phyloP scores from a whole-genome alignment of 1,140 invertebrate genomes.

The Antheraea mylitta region DNA sequence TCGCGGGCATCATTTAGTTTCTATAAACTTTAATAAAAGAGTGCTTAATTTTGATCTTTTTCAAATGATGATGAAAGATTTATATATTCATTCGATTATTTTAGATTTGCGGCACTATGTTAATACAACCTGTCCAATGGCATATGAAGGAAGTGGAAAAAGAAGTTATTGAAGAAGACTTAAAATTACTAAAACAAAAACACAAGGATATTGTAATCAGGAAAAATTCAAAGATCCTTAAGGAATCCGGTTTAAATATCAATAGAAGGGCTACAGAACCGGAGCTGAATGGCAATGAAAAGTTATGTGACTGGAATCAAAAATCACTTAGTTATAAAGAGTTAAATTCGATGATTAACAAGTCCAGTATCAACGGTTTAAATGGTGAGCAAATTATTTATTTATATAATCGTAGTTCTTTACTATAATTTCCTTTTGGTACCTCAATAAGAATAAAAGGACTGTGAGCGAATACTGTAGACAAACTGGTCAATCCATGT shows the following conservation, averaged over 20 bases:
- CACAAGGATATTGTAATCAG: constrained; percentile 43
- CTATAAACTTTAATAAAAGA: too few relatives aligned
- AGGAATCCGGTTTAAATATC: constrained; percentile 26
- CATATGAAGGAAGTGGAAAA: constrained; percentile 71
- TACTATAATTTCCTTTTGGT: too few relatives aligned
- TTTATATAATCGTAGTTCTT: background rate
- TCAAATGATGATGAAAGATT: too few relatives aligned
- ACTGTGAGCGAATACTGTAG: too few relatives aligned
- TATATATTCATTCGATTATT: constrained; percentile 20
- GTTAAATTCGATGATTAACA: constrained; percentile 23
- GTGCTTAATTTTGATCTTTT: too few relatives aligned
- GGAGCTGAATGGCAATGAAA: constrained; percentile 35
- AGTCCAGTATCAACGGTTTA: constrained; percentile 34
- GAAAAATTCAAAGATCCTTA: constrained; percentile 34
- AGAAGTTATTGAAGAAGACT: constrained; percentile 53
- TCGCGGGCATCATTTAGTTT: too few relatives aligned
- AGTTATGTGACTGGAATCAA: constrained; percentile 27
- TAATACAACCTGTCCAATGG: constrained; percentile 79
- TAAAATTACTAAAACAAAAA: constrained; percentile 49
- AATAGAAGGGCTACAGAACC: constrained; percentile 39
- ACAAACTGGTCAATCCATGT: too few relatives aligned
- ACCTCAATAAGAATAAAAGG: too few relatives aligned
- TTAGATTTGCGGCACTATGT: constrained; percentile 64
- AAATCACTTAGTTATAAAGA: constrained; percentile 48
- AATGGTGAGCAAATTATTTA: constrained; percentile 35